Base-by-base conservation (phyloP, 2,113 vertebrate genomes). In the Clinocottus analis region DNA sequence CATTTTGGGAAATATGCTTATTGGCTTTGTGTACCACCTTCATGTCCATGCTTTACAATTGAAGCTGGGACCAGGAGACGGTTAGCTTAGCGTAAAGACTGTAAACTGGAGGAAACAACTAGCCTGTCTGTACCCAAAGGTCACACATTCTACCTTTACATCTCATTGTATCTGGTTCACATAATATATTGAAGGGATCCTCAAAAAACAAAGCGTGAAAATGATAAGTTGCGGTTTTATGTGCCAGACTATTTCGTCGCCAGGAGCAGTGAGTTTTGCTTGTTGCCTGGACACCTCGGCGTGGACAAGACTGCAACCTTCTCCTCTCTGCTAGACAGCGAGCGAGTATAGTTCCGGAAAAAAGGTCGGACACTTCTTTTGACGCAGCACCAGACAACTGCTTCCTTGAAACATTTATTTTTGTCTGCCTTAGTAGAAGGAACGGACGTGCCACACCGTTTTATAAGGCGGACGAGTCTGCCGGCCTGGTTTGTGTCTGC, bases 401-500 rank as follows among this genome's bases (percentile, higher is more conserved):
- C 62, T 63, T 85, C 47, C 35, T 37, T 58, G 45, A 61, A 14
- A 62, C 9, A 66, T 53, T 41, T 72, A 53, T 35, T 79, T 59
- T 62, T n/a, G 23, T 69, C 70, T 17, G 37, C 37, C 70, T 37
- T 23, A 58, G 25, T 13, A 77, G 70, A 65, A 70, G 72, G 68
- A 82, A 75, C 69, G 29, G 25, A 72, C 71, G 17, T 13, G 41
- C 23, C 29, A 21, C 55, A 45, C 21, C 39, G 73, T 76, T 80
- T 55, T 35, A 66, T 45, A 69, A 56, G 27, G 39, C 43, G 55
- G 68, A 79, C 31, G 43, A 2, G 55, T 65, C 29, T 49, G 47
- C 21, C 68, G 17, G 71, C 65, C 79, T 86, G 84, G 76, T 85
- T 78, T 83, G 59, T 83, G 74, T 86, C 81, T 62, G 25, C 72